Base-by-base conservation (phyloP, 2,797 vertebrate genomes). In the Myotis findleyi region DNA sequence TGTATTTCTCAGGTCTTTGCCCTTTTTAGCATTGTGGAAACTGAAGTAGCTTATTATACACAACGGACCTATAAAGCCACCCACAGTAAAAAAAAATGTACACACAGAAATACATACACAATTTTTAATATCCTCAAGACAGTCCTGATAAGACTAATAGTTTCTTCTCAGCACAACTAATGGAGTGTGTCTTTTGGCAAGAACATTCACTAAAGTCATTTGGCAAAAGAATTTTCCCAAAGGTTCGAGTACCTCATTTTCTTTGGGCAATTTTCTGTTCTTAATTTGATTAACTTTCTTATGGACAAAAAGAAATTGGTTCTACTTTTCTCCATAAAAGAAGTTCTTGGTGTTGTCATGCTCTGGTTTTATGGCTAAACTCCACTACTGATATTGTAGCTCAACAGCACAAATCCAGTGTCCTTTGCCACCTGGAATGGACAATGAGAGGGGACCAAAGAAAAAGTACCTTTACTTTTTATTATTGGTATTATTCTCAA, bases 131-230 rank as follows among this genome's bases (percentile, higher is more conserved):
- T 72, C 25, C 53, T 93, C 75, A 87, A 72, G 72, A 68, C n/a
- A 49, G 36, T 88, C 25, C 62, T 93, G 81, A 73, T 77, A 96
- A 85, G 59, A 55, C 14, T 68, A 88, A 59, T 81, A 81, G 87
- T 76, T 85, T 82, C 41, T 92, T 84, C 69, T 87, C 68, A 55
- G 55, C 25, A 87, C 80, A 92, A 66, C 92, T 92, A 95, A 96
- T 73, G 21, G 95, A 92, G 73, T 62, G 7, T n/a, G 13, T 68
- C n/a, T 77, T 85, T 77, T 77, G 25, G 68, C 81, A 91, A 89
- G 69, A 93, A 89, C 7, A 94, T 25, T 84, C 77, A 81, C 51
- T 36, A 91, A 94, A 49, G 14, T 57, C 41, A 91, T 83, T 77
- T 86, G n/a, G 64, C 49, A 66, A 91, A 91, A 94, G 3, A 64